Evolutionary conservation across 2,888 invertebrate species (phyloP).

Genomic region (Acheta domesticus): DNA sequence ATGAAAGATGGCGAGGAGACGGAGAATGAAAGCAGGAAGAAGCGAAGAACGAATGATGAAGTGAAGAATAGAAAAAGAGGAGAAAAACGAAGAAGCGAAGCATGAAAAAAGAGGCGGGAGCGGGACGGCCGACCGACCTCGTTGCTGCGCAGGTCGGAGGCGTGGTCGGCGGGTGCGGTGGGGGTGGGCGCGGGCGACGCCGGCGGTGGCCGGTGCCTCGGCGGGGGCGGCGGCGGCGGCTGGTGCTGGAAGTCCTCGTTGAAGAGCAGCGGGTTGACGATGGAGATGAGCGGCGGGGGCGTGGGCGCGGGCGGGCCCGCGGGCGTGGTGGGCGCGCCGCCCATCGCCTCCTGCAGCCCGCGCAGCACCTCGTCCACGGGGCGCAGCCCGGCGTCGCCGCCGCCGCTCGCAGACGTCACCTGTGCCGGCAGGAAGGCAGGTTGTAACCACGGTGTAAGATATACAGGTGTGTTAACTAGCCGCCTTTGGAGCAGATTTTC

Average conservation of each 20-base stretch:
- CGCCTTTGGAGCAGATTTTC: no score
- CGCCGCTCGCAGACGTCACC: no score
- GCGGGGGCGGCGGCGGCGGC: neutral
- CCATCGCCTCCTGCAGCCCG: neutral
- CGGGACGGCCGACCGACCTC: neutral
- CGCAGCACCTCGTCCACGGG: neutral
- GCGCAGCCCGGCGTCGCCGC: slow-evolving; percentile 46
- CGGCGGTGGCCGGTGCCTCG: neutral
- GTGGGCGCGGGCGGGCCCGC: neutral
- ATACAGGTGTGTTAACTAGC: no score
- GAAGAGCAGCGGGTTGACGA: neutral
- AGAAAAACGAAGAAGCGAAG: no score
- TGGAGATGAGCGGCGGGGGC: neutral
- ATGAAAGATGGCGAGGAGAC: fast-evolving
- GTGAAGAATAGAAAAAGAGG: no score
- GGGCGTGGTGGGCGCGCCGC: neutral
- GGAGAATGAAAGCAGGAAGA: no score
- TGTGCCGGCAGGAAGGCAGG: no score
- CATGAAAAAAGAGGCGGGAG: no score
- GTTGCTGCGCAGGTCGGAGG: neutral
- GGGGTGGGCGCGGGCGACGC: neutral
- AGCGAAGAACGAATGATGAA: no score
- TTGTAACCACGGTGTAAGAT: no score
- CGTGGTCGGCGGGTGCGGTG: neutral
- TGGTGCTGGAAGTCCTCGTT: neutral